Evolutionary conservation across 2,113 vertebrate genomes (phyloP).

Genomic region (Poeciliopsis occidentalis): DNA sequence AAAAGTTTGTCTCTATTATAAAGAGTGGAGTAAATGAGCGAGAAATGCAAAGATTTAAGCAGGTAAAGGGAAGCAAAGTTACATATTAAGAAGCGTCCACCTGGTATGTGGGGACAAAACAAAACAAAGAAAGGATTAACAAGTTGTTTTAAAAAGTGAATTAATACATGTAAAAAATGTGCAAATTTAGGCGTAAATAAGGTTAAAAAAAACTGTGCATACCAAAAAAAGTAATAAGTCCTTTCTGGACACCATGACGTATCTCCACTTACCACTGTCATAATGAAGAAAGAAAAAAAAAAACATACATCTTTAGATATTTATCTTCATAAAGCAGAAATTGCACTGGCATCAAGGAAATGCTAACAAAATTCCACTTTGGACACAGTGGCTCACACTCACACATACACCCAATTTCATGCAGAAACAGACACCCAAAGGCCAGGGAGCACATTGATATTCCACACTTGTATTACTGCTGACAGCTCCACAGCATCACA

Average conservation of each 20-base stretch:
- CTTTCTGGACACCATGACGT: not conserved
- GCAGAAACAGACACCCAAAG: slow-evolving; percentile 53
- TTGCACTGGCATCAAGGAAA: slow-evolving; percentile 9
- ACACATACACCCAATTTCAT: slow-evolving; percentile 36
- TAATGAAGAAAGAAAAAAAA: not conserved
- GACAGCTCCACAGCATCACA: slow-evolving; percentile 70
- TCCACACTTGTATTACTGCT: slow-evolving; percentile 66
- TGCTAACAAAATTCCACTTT: slow-evolving; percentile 21
- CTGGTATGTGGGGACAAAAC: too few species aligned
- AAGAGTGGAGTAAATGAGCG: too few species aligned
- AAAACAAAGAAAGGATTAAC: too few species aligned
- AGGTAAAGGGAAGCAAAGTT: not conserved
- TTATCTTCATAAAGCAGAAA: slow-evolving; percentile 2
- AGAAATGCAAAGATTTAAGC: too few species aligned
- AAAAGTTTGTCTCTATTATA: too few species aligned
- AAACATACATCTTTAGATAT: not conserved
- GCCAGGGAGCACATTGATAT: slow-evolving; percentile 68
- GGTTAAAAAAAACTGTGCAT: not conserved
- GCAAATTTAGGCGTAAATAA: not conserved
- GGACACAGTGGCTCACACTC: slow-evolving; percentile 3
- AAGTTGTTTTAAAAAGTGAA: too few species aligned
- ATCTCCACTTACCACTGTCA: not conserved
- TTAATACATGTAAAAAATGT: not conserved
- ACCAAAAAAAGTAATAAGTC: not conserved
- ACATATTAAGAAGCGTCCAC: not conserved